phyloP scores from a whole-genome alignment of 2,797 vertebrate species.

The Sebastolobus alascanus region DNA sequence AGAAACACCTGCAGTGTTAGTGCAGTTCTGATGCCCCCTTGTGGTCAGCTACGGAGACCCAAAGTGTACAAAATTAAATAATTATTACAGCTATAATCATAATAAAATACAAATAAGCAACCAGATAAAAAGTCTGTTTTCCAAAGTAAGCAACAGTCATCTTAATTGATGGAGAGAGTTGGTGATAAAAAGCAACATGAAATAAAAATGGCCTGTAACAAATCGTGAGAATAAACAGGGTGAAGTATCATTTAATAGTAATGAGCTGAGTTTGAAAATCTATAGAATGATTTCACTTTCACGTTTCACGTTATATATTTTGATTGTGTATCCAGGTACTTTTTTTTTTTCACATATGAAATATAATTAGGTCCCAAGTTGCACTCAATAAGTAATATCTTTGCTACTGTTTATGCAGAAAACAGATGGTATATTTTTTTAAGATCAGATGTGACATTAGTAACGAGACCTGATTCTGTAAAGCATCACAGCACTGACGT shows the following conservation, averaged over 20 bases:
- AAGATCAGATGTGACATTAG: not conserved
- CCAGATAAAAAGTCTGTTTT: not conserved
- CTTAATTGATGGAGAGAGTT: not conserved
- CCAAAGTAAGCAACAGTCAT: not conserved
- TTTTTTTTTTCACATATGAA: not conserved
- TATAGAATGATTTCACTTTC: not conserved
- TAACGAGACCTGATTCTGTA: not conserved
- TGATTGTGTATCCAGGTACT: slow-evolving; percentile 6
- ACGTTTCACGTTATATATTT: not conserved
- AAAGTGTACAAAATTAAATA: not conserved
- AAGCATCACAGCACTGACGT: slow-evolving; percentile 23
- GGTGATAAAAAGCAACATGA: not conserved
- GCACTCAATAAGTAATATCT: not conserved
- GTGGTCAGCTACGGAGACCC: slow-evolving; percentile 13
- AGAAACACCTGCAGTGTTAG: slow-evolving; percentile 22
- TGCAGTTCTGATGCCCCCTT: slow-evolving; percentile 47
- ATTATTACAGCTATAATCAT: too few relatives aligned
- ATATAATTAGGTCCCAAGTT: not conserved
- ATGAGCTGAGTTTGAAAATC: too few relatives aligned
- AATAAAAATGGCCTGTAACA: not conserved
- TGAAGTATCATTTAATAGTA: not conserved
- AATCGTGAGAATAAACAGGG: not conserved
- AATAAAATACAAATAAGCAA: not conserved
- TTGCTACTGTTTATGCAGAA: not conserved
- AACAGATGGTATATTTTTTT: not conserved